phyloP scores from a whole-genome alignment of 2,888 invertebrate genomes.

The Hanleya hanleyi region DNA sequence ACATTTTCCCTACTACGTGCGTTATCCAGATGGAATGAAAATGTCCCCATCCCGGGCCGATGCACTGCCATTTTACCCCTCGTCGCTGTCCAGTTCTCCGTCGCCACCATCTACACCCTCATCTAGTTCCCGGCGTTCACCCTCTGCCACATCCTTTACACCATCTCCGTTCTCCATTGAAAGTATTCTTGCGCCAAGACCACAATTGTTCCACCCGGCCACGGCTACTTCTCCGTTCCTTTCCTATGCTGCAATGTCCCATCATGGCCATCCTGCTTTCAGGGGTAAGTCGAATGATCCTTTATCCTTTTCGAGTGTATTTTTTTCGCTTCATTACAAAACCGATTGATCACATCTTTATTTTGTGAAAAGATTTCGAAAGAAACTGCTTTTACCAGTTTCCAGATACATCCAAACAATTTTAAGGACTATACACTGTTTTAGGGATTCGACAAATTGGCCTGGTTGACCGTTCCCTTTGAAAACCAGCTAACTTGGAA shows the following conservation, averaged over 20 bases:
- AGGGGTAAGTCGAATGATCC: background rate
- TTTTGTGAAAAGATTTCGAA: no score
- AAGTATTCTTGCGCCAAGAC: background rate
- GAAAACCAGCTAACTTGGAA: no score
- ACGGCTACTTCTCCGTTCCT: background rate
- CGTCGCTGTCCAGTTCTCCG: background rate
- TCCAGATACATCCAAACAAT: no score
- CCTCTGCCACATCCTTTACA: background rate
- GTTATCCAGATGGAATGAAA: no score
- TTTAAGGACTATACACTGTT: no score
- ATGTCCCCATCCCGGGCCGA: no score
- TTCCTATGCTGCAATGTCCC: background rate
- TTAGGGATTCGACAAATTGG: no score
- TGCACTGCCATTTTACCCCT: no score
- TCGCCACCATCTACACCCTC: background rate
- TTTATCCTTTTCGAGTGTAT: background rate
- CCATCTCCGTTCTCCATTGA: conserved; percentile 3
- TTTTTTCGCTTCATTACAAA: background rate
- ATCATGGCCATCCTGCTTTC: background rate
- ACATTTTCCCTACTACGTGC: no score
- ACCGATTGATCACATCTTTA: background rate
- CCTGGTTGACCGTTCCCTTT: no score
- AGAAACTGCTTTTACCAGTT: no score
- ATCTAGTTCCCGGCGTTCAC: background rate
- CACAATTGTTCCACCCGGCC: background rate